Percentiles rank a stretch among this genome's conserved stretches.
Evolutionary conservation across 2,888 invertebrate species (phyloP).

Genomic region (Drosophila vallismaia): DNA sequence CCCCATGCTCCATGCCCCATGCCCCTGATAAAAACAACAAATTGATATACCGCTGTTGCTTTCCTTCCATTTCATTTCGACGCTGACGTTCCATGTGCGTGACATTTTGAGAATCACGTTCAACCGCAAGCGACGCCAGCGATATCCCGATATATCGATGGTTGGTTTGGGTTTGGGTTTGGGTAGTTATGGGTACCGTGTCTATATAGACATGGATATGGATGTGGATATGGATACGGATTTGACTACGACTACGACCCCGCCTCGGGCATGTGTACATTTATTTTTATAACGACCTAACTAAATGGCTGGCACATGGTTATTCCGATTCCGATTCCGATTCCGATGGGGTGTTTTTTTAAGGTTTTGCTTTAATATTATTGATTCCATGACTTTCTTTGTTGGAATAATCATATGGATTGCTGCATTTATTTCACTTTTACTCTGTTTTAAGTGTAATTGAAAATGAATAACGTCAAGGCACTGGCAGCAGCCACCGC

Average conservation of each 20-base stretch:
- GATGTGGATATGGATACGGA: constrained; percentile 5
- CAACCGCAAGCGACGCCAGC: constrained; percentile 61
- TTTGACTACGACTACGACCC: neutral
- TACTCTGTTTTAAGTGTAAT: constrained; percentile 60
- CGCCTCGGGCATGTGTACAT: constrained; percentile 6
- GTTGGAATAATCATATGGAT: neutral
- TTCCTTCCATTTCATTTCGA: constrained; percentile 26
- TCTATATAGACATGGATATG: constrained; percentile 36
- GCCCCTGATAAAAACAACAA: constrained; percentile 7
- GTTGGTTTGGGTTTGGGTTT: constrained; percentile 30
- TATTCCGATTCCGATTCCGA: constrained; percentile 14
- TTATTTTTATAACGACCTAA: constrained; percentile 57
- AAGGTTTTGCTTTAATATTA: constrained; percentile 46
- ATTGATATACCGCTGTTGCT: constrained; percentile 35
- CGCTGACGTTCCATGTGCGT: constrained; percentile 60
- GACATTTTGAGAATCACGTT: constrained; percentile 81
- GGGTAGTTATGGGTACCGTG: constrained; percentile 43
- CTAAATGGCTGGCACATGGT: constrained; percentile 53
- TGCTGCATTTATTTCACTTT: constrained; percentile 60
- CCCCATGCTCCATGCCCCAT: neutral
- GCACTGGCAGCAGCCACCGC: constrained; percentile 24
- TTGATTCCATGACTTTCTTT: constrained; percentile 14
- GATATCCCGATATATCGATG: constrained; percentile 54
- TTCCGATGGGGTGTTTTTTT: constrained; percentile 37
- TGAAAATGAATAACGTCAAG: constrained; percentile 47